These are phyloP conservation scores for Megaptera novaeangliae DNA, from an alignment of 2,113 vertebrate genomes.

Conservation along the genomic window DNA sequence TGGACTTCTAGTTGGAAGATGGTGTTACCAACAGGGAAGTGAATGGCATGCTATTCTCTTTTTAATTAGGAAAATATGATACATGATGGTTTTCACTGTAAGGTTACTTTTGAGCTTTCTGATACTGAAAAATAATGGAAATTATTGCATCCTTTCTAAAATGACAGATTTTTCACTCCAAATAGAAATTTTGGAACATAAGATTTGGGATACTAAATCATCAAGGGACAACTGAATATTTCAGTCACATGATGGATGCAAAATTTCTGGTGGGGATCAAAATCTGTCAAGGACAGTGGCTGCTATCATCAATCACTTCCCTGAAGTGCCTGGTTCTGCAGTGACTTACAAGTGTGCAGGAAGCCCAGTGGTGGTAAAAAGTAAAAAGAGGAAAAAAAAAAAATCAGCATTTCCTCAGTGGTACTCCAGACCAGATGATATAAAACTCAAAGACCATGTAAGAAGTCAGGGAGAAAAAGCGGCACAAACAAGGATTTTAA, in stretches of 20 bases:
- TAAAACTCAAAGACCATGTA: neutral
- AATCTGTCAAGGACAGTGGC: constrained; percentile 65
- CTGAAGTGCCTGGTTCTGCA: constrained; percentile 34
- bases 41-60: neutral
- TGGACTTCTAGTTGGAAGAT: neutral
- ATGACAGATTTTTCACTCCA: constrained; percentile 61
- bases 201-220: constrained; percentile 70
- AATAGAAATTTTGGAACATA: constrained; percentile 62
- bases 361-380: constrained; percentile 24
- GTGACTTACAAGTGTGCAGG: constrained; percentile 20
- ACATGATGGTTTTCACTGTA: neutral
- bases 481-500: neutral
- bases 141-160: constrained; percentile 69
- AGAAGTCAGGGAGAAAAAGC: neutral
- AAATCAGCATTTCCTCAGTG: neutral
- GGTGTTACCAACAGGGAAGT: neutral
- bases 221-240: constrained; percentile 59
- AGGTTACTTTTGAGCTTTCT: constrained; percentile 21
- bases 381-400: neutral
- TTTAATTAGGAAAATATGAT: constrained; percentile 21
- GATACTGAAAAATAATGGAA: constrained; percentile 62
- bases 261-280: constrained; percentile 73
- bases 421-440: neutral
- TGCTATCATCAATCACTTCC: constrained; percentile 63
- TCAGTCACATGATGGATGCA: constrained; percentile 64